Base-by-base conservation (phyloP, 1,140 invertebrate species). In the Aphidius gifuensis region DNA sequence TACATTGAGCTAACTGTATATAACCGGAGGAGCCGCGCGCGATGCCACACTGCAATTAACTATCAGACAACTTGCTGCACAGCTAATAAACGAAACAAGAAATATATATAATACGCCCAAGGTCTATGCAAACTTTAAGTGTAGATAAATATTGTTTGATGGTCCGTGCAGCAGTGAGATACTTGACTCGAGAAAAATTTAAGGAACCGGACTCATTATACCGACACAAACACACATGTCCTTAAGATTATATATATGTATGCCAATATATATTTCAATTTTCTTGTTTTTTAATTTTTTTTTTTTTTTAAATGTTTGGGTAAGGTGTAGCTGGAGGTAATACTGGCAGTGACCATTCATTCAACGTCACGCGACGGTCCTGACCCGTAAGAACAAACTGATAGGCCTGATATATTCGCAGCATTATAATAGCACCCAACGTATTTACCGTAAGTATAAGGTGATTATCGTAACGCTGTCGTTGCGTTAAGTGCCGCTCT, bases 21-120 rank as follows among this genome's bases (percentile, higher is more conserved):
- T 68, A 72, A 68, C 56, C 66, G 50, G 69, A 51, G 48, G 60
- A 62, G 39, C 51, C 49, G 50, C 50, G 61, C 54, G 62, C 61
- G 60, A 55, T 65, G 66, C 68, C 67, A 69, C 66, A 48, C 65
- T 59, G 75, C 74, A 78, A 78, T 78, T 78, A 77, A 77, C 74
- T 71, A 65, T 61, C 74, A 59, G 67, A 74, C 70, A 69, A 73
- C 66, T 71, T 66, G 73, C 70, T 68, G 71, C 71, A 69, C 55
- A 62, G 62, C 66, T 72, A 69, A 72, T 71, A 73, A 76, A 75
- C 69, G 66, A 72, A 71, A 71, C 69, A 68, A 58, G 64, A 69
- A 62, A 58, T 23, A 11, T 43, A 38, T 39, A 21, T 42, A 42
- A 43, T 43, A 38, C 42, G 40, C 42, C 43, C 53, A 16, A 39